phyloP scores from a whole-genome alignment of 2,797 vertebrate genomes.

The Staurois parvus region DNA sequence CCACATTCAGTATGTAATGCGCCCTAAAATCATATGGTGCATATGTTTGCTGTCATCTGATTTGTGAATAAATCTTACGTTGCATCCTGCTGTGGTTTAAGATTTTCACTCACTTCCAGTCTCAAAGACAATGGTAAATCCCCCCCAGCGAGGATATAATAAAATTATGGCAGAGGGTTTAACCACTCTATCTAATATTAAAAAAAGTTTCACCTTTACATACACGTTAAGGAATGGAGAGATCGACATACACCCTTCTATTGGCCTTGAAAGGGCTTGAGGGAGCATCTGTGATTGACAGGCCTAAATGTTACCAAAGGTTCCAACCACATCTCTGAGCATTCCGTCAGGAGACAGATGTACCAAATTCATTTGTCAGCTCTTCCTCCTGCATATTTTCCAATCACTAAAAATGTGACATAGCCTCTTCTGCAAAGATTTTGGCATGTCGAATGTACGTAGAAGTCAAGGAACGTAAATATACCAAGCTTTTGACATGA shows the following conservation, averaged over 20 bases:
- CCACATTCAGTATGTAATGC: background rate
- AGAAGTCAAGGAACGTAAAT: conserved; percentile 59
- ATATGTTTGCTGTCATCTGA: conserved; percentile 25
- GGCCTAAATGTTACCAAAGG: conserved; percentile 35
- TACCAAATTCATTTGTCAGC: conserved; percentile 68
- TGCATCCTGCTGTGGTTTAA: background rate
- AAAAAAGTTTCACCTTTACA: background rate
- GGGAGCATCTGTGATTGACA: conserved; percentile 31
- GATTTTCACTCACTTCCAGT: background rate
- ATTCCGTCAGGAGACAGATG: conserved; percentile 39
- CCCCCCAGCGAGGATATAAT: background rate
- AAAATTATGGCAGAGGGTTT: background rate
- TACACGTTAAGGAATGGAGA: background rate
- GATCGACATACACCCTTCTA: background rate
- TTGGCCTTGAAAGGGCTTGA: background rate
- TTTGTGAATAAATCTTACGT: background rate
- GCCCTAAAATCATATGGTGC: conserved; percentile 22
- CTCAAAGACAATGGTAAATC: background rate
- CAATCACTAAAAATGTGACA: conserved; percentile 64
- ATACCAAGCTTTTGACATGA: conserved; percentile 54
- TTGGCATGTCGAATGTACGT: conserved; percentile 64
- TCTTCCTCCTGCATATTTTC: conserved; percentile 60
- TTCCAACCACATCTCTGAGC: conserved; percentile 22
- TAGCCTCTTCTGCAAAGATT: conserved; percentile 65
- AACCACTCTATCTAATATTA: background rate